phyloP scores from a whole-genome alignment of 1,140 invertebrate genomes.

The Trachymyrmex cornetzi region DNA sequence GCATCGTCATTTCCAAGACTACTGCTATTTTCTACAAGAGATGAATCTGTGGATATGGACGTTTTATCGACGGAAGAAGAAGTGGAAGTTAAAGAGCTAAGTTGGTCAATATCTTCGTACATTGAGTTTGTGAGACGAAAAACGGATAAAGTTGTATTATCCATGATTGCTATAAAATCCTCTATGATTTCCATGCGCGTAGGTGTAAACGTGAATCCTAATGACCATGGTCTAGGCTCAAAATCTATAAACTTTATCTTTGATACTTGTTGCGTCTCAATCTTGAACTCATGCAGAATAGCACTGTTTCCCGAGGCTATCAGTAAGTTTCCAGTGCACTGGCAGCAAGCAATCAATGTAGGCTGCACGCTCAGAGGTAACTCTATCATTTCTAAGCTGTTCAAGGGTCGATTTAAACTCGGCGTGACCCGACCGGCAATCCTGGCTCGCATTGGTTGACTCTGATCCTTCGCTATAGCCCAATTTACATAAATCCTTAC shows the following conservation, averaged over 20 bases:
- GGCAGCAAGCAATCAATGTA: conserved; percentile 89
- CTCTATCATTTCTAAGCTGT: conserved; percentile 90
- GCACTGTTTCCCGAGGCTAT: conserved; percentile 87
- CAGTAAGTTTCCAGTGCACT: conserved; percentile 89
- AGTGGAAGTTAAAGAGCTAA: conserved; percentile 80
- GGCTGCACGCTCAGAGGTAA: conserved; percentile 88
- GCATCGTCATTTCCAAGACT: conserved; percentile 57
- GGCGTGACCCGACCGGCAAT: conserved; percentile 91
- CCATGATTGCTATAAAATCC: conserved; percentile 88
- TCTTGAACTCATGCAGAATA: conserved; percentile 88
- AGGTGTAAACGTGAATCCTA: conserved; percentile 87
- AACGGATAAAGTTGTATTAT: conserved; percentile 80
- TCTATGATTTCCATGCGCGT: conserved; percentile 87
- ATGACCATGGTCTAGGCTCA: conserved; percentile 87
- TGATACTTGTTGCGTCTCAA: conserved; percentile 89
- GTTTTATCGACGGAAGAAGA: conserved; percentile 81
- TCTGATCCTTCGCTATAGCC: conserved; percentile 85
- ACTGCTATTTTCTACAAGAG: conserved; percentile 70
- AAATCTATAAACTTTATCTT: conserved; percentile 90
- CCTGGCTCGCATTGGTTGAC: conserved; percentile 90
- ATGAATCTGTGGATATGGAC: conserved; percentile 81
- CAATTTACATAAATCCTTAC: conserved; percentile 90
- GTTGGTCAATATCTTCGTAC: conserved; percentile 82
- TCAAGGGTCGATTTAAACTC: conserved; percentile 87
- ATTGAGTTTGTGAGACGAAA: conserved; percentile 83